Evolutionary conservation across 1,140 invertebrate genomes (phyloP).

Genomic region (Trichomalopsis sarcophagae): DNA sequence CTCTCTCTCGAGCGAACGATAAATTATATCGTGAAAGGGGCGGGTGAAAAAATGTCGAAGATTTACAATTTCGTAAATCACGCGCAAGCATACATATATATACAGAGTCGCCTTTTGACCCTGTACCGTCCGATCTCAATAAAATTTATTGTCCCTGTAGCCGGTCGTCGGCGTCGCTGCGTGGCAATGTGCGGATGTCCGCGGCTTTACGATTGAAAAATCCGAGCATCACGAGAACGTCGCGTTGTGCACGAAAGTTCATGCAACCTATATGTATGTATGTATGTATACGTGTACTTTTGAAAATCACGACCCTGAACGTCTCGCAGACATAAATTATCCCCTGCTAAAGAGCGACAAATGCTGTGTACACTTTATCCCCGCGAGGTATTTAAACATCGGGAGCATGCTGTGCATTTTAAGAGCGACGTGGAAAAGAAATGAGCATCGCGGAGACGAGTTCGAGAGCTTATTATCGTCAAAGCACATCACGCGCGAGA

Average conservation of each 20-base stretch:
- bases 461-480: too few species aligned
- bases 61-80: slow-evolving; percentile 24
- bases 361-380: not conserved
- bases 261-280: too few species aligned
- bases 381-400: too few species aligned
- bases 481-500: not conserved
- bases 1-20: not conserved
- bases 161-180: not conserved
- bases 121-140: not conserved
- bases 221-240: not conserved
- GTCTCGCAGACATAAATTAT: slow-evolving; percentile 32
- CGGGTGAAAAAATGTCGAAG: not conserved
- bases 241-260: too few species aligned
- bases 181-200: not conserved
- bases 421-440: too few species aligned
- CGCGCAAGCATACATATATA: not conserved
- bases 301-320: slow-evolving; percentile 10
- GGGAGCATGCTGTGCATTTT: too few species aligned
- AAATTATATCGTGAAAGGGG: not conserved
- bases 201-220: not conserved
- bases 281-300: not conserved
- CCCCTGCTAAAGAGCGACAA: not conserved
- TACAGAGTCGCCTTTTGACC: not conserved
- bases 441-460: too few species aligned
- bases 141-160: slow-evolving; percentile 15